A percentile compares a stretch with the other conserved stretches of the same genome.
Evolutionary conservation across 2,797 vertebrate species (phyloP).

Genomic region (Sebastes minor): DNA sequence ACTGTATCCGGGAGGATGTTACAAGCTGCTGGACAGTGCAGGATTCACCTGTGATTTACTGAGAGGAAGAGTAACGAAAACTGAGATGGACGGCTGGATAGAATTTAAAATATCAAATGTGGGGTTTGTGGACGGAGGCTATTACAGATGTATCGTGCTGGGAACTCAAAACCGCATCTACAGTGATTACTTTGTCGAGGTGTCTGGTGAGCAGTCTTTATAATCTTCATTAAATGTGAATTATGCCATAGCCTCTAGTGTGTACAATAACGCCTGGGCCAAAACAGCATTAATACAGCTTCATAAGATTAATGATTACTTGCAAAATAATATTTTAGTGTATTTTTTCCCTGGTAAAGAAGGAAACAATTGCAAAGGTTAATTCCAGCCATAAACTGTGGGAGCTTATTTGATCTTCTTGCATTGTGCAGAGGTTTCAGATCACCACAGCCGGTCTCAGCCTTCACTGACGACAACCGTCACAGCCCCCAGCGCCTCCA

Average conservation of each 20-base stretch:
- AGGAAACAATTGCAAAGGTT: not conserved
- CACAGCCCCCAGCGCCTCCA: conserved; percentile 14
- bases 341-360: not conserved
- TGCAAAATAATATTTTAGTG: not conserved
- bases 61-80: conserved; percentile 64
- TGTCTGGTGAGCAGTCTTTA: conserved; percentile 66
- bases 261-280: not conserved
- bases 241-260: not conserved
- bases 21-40: conserved; percentile 62
- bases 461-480: conserved; percentile 36
- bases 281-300: not conserved
- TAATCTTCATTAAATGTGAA: not conserved
- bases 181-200: conserved; percentile 57
- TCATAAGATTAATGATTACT: not conserved
- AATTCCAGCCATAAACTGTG: not conserved
- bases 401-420: not conserved
- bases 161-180: conserved; percentile 41
- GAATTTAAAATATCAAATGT: conserved; percentile 72
- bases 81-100: conserved; percentile 57
- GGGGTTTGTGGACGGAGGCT: conserved; percentile 63
- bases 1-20: conserved; percentile 50
- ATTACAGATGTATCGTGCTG: conserved; percentile 73
- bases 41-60: conserved; percentile 56
- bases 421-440: conserved; percentile 45
- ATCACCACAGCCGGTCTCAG: conserved; percentile 21